phyloP scores from a whole-genome alignment of 2,888 invertebrate species.

The Eustalomyia histrio region DNA sequence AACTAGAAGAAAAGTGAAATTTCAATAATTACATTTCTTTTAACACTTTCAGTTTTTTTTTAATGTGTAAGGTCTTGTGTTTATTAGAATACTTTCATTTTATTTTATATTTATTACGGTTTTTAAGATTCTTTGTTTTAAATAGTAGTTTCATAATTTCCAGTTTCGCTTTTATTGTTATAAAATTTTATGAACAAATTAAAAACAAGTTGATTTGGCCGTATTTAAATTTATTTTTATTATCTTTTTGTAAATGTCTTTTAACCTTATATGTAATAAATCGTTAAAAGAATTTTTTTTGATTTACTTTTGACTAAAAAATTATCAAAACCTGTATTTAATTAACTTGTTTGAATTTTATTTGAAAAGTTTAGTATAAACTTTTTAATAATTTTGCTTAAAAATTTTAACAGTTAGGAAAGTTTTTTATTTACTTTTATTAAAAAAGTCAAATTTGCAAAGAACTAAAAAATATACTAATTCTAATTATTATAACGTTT shows the following conservation, averaged over 20 bases:
- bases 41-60: conserved; percentile 53
- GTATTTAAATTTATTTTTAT: conserved; percentile 1
- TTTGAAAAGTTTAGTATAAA: not conserved
- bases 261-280: not conserved
- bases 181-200: conserved; percentile 9
- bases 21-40: conserved; percentile 8
- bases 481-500: too few species aligned
- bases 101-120: conserved; percentile 12
- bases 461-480: not conserved
- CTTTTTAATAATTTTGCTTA: not conserved
- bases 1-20: conserved; percentile 3
- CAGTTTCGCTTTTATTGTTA: conserved; percentile 8
- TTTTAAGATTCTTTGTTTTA: not conserved
- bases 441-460: not conserved
- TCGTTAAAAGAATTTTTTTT: not conserved
- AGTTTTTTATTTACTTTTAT: not conserved
- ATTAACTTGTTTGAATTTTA: not conserved
- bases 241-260: not conserved
- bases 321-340: not conserved
- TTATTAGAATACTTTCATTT: conserved; percentile 56
- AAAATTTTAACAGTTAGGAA: not conserved
- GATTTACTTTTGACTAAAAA: not conserved
- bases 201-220: not conserved
- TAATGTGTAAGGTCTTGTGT: not conserved
- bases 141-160: conserved; percentile 15